Base-by-base conservation (phyloP, 2,113 vertebrate species). In the Diadophis punctatus region DNA sequence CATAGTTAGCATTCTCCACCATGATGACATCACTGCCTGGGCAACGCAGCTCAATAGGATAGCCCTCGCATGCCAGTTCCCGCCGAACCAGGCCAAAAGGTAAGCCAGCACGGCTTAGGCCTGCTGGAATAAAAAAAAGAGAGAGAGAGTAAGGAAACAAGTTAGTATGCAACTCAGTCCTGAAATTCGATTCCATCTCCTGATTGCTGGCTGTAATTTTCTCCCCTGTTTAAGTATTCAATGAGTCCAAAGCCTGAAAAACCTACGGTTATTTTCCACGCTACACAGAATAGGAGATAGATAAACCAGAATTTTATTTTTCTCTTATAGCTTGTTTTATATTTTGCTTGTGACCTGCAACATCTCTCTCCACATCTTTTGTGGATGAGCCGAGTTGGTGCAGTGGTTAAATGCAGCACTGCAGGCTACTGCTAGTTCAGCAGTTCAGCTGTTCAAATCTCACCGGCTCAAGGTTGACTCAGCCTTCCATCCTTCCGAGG, bases 1-100 rank as follows among this genome's bases (percentile, higher is more conserved):
- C 99, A 1, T 99, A 99, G 97, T 99, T 99, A 94, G 99, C 99
- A 0, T 98, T 98, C 95, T 99, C 98, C 93, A 99, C 98, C 98
- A 99, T 98, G 97, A 99, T 98, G 96, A 99, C 99, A 55, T 99
- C 99, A 27, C 98, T 99, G 93, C 99, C 99, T 0, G 99, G 99
- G 96, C 99, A 99, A 90, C 99, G 98, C 94, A 99, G 97, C 98
- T 99, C 99, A 0, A 99, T 99, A 84, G 99, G 98, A 97, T 99
- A 99, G 90, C 99, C 99, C 96, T 99, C 99, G 3, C 99, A 99
- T 0, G 98, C 98, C 97, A 99, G 97, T 97, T 99, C 99, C 86
- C 99, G 97, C 88, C 98, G 98, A 98, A 99, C 98, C 97, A 99
- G 96, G 91, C 98, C 98, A 3, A 99, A 99, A 0, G 99, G 98